phyloP scores from a whole-genome alignment of 2,113 vertebrate genomes.

The Crotophaga sulcirostris region DNA sequence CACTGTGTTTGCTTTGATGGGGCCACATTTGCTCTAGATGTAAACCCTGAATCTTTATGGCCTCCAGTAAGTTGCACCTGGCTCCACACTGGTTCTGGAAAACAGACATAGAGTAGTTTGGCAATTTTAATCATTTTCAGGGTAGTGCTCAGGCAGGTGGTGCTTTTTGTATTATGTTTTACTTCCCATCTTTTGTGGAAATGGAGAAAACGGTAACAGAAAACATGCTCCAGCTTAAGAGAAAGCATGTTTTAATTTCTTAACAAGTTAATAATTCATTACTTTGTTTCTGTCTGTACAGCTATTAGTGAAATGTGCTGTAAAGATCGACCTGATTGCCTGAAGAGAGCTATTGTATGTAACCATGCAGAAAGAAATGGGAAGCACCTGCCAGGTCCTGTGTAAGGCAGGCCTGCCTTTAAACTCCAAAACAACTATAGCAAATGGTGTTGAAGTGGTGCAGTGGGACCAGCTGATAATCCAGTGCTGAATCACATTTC shows the following conservation, averaged over 20 bases:
- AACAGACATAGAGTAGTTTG: neutral
- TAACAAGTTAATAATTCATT: neutral
- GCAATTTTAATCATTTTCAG: neutral
- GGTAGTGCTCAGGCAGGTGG: accelerated
- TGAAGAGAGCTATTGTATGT: neutral
- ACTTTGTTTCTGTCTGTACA: neutral
- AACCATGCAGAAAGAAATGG: neutral
- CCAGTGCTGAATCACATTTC: neutral
- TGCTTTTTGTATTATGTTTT: neutral
- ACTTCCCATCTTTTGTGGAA: neutral
- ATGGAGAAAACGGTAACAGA: neutral
- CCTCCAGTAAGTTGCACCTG: neutral
- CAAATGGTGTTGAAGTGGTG: neutral
- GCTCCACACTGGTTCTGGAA: neutral
- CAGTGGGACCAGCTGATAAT: neutral
- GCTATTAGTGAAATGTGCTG: neutral
- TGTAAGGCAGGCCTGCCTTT: neutral
- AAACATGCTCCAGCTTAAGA: neutral
- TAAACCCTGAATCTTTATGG: neutral
- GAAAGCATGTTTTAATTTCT: neutral
- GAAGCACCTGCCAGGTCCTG: neutral
- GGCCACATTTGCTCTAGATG: neutral
- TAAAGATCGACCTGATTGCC: neutral
- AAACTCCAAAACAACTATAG: neutral
- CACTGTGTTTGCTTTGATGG: neutral